A percentile compares a stretch with the other conserved stretches of the same genome.
These are phyloP conservation scores for Glomeris maerens DNA, from an alignment of 1,140 invertebrate species.

Conservation along the genomic window DNA sequence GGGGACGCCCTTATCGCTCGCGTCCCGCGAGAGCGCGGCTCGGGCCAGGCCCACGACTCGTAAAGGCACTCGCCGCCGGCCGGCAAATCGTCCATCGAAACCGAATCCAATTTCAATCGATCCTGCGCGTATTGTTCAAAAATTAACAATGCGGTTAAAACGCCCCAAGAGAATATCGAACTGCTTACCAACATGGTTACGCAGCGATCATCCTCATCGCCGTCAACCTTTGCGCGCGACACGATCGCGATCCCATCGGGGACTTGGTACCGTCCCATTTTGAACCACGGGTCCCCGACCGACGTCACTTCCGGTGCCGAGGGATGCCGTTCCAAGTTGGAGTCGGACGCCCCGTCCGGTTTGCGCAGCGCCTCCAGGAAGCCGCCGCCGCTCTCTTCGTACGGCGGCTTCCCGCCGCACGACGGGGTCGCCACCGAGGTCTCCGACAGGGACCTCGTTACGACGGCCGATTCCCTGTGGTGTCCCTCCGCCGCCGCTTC, in stretches of 20 bases:
- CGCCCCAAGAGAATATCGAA: slow-evolving; percentile 2
- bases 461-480: not conserved
- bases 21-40: too few relatives aligned
- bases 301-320: not conserved
- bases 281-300: not conserved
- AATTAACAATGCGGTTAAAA: not conserved
- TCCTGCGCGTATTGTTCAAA: too few relatives aligned
- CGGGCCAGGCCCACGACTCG: too few relatives aligned
- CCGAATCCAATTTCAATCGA: too few relatives aligned
- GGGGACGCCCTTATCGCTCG: too few relatives aligned
- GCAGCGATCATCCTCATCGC: slow-evolving; percentile 32
- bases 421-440: not conserved
- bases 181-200: slow-evolving; percentile 9
- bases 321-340: slow-evolving; percentile 59
- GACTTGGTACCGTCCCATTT: slow-evolving; percentile 4
- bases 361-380: slow-evolving; percentile 40
- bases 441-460: not conserved
- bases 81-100: too few relatives aligned
- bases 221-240: slow-evolving; percentile 30
- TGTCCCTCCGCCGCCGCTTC: slow-evolving; percentile 3
- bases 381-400: not conserved
- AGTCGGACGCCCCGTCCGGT: slow-evolving; percentile 80
- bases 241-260: slow-evolving; percentile 12
- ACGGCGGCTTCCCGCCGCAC: slow-evolving; percentile 41
- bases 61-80: too few relatives aligned